These are phyloP conservation scores for Tangara arthus DNA, from an alignment of 2,797 vertebrate genomes.

Conservation along the genomic window DNA sequence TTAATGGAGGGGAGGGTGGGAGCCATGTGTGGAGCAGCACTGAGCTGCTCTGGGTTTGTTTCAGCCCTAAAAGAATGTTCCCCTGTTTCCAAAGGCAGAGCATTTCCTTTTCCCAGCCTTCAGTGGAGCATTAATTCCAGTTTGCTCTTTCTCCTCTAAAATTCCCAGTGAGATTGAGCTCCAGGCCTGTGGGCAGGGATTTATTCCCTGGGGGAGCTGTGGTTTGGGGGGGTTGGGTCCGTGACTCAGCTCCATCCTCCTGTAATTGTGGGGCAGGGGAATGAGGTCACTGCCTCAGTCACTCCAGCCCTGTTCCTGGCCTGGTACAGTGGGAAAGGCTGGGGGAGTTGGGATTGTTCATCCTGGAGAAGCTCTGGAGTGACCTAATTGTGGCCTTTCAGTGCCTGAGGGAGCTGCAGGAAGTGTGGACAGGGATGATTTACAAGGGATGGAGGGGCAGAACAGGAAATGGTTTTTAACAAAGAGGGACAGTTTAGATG, in stretches of 20 bases:
- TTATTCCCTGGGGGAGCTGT: neutral
- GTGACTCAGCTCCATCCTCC: neutral
- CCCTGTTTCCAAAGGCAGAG: accelerated
- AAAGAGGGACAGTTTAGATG: neutral
- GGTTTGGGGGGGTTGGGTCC: neutral
- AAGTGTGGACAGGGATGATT: neutral
- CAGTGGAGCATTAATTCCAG: neutral
- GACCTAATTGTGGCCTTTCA: neutral
- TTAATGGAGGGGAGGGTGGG: neutral
- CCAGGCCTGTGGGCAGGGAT: neutral
- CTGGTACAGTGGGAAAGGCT: neutral
- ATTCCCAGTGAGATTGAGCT: accelerated
- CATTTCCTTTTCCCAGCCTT: neutral
- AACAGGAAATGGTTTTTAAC: neutral
- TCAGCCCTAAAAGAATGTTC: neutral
- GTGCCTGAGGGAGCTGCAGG: neutral
- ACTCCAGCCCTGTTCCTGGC: neutral
- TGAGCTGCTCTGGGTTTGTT: neutral
- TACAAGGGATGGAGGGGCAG: neutral
- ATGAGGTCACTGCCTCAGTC: neutral
- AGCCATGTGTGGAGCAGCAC: accelerated
- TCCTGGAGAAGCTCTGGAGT: neutral
- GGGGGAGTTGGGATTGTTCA: neutral
- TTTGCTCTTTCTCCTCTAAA: neutral
- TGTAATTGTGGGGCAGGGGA: neutral